These are phyloP conservation scores for Myiozetetes cayanensis DNA, from an alignment of 2,113 vertebrate species.

Conservation along the genomic window DNA sequence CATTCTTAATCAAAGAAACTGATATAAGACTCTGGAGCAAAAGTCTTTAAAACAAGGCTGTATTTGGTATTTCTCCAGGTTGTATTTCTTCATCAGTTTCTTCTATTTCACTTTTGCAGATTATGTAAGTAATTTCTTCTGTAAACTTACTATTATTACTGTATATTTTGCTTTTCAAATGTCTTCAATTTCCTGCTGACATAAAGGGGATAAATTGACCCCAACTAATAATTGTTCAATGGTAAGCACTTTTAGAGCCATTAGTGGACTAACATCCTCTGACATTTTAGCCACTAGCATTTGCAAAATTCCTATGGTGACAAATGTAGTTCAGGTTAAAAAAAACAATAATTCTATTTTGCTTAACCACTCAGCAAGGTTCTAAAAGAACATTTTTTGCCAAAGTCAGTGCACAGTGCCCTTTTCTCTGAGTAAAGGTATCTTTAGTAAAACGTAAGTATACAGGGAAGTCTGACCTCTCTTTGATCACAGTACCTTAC, in stretches of 20 bases:
- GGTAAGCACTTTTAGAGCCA: background rate
- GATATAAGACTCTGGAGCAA: background rate
- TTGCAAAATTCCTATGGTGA: constrained; percentile 62
- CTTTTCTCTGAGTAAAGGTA: background rate
- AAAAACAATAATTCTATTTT: constrained; percentile 27
- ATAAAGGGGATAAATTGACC: background rate
- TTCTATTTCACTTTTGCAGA: background rate
- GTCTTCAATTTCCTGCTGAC: background rate
- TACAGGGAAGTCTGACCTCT: background rate
- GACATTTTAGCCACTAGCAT: background rate
- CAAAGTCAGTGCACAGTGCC: background rate
- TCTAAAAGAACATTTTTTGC: background rate
- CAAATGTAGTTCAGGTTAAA: background rate
- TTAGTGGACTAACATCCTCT: background rate
- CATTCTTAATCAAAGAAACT: background rate
- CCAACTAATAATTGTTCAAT: background rate
- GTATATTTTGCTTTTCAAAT: background rate
- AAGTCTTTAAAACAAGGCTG: background rate
- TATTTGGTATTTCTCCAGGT: background rate
- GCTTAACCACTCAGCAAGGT: constrained; percentile 19
- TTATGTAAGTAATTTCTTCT: background rate
- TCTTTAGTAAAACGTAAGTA: background rate
- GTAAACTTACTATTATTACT: background rate
- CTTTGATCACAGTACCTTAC: background rate
- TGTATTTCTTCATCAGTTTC: background rate